phyloP scores from a whole-genome alignment of 2,797 vertebrate genomes.

The Acrossocheilus wenchowensis region DNA sequence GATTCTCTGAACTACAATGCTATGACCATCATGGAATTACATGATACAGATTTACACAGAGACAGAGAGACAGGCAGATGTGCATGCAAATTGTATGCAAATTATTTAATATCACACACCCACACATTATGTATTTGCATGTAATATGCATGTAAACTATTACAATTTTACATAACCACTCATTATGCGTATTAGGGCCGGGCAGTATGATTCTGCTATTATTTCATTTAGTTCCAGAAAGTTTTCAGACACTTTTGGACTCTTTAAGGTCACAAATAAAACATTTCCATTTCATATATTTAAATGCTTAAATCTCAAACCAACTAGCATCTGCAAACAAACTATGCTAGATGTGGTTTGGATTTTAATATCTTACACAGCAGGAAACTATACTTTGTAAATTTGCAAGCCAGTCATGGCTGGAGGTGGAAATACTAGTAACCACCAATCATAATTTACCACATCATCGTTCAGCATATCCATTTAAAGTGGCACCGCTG shows the following conservation, averaged over 20 bases:
- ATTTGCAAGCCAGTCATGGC: neutral
- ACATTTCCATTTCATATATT: neutral
- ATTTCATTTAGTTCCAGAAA: neutral
- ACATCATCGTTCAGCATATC: neutral
- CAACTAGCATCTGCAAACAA: neutral
- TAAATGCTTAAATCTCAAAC: neutral
- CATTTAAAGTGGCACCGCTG: neutral
- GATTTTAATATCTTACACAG: neutral
- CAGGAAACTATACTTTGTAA: neutral
- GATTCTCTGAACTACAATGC: neutral
- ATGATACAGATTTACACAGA: neutral
- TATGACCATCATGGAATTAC: neutral
- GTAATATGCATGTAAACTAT: constrained; percentile 8
- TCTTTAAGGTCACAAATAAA: neutral
- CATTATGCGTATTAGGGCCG: neutral
- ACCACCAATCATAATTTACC: neutral
- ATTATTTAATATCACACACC: neutral
- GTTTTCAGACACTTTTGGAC: neutral
- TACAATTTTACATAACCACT: neutral
- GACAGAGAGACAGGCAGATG: constrained; percentile 1
- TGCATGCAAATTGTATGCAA: constrained; percentile 8
- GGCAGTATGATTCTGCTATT: neutral
- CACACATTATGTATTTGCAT: constrained; percentile 12
- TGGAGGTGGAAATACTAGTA: neutral
- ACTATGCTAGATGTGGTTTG: neutral